phyloP scores from a whole-genome alignment of 2,797 vertebrate genomes.

The Salarias fasciatus region DNA sequence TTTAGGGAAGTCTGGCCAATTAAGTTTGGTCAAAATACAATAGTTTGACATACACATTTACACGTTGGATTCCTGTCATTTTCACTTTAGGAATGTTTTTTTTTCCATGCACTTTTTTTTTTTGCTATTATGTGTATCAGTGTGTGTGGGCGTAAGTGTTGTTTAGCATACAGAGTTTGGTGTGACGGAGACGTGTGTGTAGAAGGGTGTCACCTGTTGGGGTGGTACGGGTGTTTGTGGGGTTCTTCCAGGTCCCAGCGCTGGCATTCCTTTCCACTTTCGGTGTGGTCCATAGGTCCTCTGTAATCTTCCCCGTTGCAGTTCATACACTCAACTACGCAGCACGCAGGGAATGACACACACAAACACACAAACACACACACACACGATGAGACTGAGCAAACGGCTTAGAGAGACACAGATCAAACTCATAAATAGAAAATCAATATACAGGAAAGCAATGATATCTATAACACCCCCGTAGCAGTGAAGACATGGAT shows the following conservation, averaged over 20 bases:
- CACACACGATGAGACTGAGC: slow-evolving; percentile 18
- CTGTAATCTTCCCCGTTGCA: slow-evolving; percentile 97
- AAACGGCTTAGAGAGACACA: slow-evolving; percentile 19
- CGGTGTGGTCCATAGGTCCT: slow-evolving; percentile 97
- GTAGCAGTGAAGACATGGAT: too few relatives aligned
- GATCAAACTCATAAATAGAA: background rate
- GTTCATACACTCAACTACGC: slow-evolving; percentile 93
- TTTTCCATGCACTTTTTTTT: slow-evolving; percentile 3
- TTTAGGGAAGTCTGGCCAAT: slow-evolving; percentile 52
- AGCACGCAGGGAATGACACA: background rate
- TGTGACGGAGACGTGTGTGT: background rate
- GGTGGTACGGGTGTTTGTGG: slow-evolving; percentile 92
- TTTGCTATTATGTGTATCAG: slow-evolving; percentile 3
- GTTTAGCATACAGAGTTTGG: slow-evolving; percentile 8
- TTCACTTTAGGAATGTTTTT: too few relatives aligned
- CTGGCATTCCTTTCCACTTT: slow-evolving; percentile 94
- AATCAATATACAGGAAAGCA: too few relatives aligned
- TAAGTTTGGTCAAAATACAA: slow-evolving; percentile 42
- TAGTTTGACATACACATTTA: slow-evolving; percentile 48
- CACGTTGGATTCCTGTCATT: slow-evolving; percentile 37
- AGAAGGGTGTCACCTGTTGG: slow-evolving; percentile 85
- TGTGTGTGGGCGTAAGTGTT: slow-evolving; percentile 28
- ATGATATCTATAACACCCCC: too few relatives aligned
- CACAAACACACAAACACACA: slow-evolving; percentile 24
- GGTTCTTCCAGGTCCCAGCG: slow-evolving; percentile 96